phyloP scores from a whole-genome alignment of 2,888 invertebrate genomes.

The Drosophila maculinotata region DNA sequence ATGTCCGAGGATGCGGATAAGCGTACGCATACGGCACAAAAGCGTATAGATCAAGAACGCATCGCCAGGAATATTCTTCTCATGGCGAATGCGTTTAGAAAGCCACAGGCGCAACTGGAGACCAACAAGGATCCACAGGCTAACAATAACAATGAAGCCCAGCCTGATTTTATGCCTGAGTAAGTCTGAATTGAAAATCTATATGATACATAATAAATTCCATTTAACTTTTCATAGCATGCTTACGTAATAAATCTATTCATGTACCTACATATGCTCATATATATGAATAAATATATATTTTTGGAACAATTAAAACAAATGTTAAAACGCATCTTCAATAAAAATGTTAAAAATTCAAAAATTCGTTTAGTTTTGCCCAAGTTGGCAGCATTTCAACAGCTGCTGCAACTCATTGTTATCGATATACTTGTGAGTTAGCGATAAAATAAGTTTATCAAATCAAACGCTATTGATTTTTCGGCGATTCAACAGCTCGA shows the following conservation, averaged over 20 bases:
- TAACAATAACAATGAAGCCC: constrained; percentile 41
- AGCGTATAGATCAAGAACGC: constrained; percentile 88
- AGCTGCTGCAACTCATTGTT: constrained; percentile 15
- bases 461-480: constrained; percentile 57
- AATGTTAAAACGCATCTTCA: constrained; percentile 39
- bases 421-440: constrained; percentile 31
- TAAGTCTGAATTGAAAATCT: constrained; percentile 43
- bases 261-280: constrained; percentile 7
- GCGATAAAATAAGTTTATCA: constrained; percentile 9
- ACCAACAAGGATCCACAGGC: constrained; percentile 15
- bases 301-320: constrained; percentile 40
- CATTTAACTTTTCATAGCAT: constrained; percentile 52
- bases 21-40: constrained; percentile 88
- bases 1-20: constrained; percentile 83
- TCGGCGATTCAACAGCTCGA: constrained; percentile 28
- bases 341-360: constrained; percentile 39
- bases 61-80: constrained; percentile 87
- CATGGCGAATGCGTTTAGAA: constrained; percentile 81
- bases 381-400: constrained; percentile 31
- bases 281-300: constrained; percentile 23
- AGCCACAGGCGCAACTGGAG: constrained; percentile 42
- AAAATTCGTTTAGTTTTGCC: not conserved
- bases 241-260: constrained; percentile 54
- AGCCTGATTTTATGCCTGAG: constrained; percentile 73
- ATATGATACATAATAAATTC: not conserved